Evolutionary conservation across 2,888 invertebrate genomes (phyloP), one percentile per base, ranked within the genome.

Genomic region (Nomada ruficornis): DNA sequence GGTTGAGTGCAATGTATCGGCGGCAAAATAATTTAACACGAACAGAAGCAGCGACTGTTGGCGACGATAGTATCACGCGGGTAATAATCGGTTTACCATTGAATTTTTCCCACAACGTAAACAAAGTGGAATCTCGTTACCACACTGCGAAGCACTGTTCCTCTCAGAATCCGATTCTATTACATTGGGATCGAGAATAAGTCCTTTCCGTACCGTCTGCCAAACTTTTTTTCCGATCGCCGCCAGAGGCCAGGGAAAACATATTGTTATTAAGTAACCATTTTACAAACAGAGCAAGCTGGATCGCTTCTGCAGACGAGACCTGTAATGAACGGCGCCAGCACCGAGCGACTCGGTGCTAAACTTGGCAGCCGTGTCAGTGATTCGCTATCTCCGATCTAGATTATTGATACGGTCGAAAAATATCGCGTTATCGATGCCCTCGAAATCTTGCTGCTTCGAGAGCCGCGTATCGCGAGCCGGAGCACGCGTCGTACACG

Each of bases 351-450:
- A 36, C 52, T 63, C 13, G 29, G 80, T 72, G 72, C 52, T 78
- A 78, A 78, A 73, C 81, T 81, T 82, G 80, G 70, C 82, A 74
- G 80, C 54, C 63, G 70, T 77, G 75, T 75, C 64, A 59, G 57
- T 63, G 63, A 59, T 68, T 63, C 57, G 10, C 68, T 68, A 72
- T 73, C 29, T 29, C 23, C 42, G 62, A 73, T 78, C 78, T 65
- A 59, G 73, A 73, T 64, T 63, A 54, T 52, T 36, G 80, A 77
- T 80, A 50, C 47, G 42, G n/a, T 54, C 7, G 26, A 62, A 69
- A 70, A 67, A 69, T 59, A 47, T 23, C 62, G 26, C 79, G 59
- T 70, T 75, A 74, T 63, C 68, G 64, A 47, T 29, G 20, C 52
- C 18, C 57, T 23, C 44, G 57, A 69, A 69, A 57, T 29, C 52